These are phyloP conservation scores for Dicyrtomina minuta DNA, from an alignment of 2,888 invertebrate genomes.

Conservation along the genomic window DNA sequence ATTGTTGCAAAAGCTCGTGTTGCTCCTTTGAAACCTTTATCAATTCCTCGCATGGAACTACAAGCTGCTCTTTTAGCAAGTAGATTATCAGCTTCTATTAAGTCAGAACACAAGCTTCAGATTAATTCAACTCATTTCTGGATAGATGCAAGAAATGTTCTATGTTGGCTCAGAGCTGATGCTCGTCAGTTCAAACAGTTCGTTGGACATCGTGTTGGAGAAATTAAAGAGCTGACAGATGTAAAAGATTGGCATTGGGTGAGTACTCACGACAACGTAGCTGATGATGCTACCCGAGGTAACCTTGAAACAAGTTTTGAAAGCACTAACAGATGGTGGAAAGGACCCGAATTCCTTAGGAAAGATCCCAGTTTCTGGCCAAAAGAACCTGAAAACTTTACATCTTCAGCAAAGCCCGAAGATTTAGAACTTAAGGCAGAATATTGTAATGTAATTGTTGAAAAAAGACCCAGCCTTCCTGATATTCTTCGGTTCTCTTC, in stretches of 20 bases:
- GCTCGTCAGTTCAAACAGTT: no score
- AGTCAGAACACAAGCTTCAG: background rate
- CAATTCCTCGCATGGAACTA: slow-evolving; percentile 12
- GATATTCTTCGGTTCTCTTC: background rate
- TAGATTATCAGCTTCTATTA: background rate
- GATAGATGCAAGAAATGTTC: no score
- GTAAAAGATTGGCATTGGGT: slow-evolving; percentile 45
- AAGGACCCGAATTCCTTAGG: slow-evolving; percentile 46
- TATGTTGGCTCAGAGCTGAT: no score
- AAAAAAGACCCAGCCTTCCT: no score
- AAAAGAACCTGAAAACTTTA: background rate
- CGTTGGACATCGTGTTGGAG: no score
- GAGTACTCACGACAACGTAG: slow-evolving; percentile 45
- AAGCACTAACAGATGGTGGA: slow-evolving; percentile 39
- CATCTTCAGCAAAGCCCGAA: no score
- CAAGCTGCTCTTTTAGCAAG: slow-evolving; percentile 17
- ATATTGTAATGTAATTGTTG: no score
- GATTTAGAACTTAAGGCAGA: no score
- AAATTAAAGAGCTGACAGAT: no score
- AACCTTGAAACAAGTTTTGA: slow-evolving; percentile 5
- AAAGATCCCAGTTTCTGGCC: slow-evolving; percentile 38
- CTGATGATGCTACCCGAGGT: slow-evolving; percentile 49
- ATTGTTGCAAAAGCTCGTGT: slow-evolving; percentile 1
- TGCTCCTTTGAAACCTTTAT: slow-evolving; percentile 14
- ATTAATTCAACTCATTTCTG: slow-evolving; percentile 7